Evolutionary conservation across 1,140 invertebrate genomes (phyloP).

Genomic region (Drusus annulatus): DNA sequence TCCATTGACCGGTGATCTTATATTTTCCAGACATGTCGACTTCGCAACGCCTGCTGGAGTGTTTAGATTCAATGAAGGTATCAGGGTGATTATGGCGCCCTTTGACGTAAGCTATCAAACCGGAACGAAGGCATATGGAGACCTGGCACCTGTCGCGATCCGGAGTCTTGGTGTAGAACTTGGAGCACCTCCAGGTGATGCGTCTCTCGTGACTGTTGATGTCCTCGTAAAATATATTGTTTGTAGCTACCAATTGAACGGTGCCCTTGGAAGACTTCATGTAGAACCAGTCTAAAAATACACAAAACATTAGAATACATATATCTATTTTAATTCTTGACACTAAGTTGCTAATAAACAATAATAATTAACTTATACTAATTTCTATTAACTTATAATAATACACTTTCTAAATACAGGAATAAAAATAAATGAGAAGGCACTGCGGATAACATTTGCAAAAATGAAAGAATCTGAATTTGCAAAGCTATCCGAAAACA

Average conservation of each 20-base stretch:
- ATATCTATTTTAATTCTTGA: too few species aligned
- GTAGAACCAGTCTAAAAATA: constrained; percentile 69
- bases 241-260: constrained; percentile 67
- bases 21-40: constrained; percentile 71
- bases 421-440: too few species aligned
- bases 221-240: constrained; percentile 70
- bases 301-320: too few species aligned
- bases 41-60: constrained; percentile 67
- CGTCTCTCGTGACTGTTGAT: constrained; percentile 67
- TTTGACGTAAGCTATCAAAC: constrained; percentile 67
- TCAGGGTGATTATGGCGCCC: constrained; percentile 68
- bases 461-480: too few species aligned
- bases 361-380: too few species aligned
- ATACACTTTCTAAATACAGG: too few species aligned
- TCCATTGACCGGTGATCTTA: constrained; percentile 63
- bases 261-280: constrained; percentile 68
- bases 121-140: constrained; percentile 67
- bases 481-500: too few species aligned
- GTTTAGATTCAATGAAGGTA: constrained; percentile 68
- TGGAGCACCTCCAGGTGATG: constrained; percentile 69
- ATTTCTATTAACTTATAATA: too few species aligned
- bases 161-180: constrained; percentile 68
- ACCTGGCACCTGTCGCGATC: constrained; percentile 65
- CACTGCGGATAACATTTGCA: too few species aligned
- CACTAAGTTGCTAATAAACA: too few species aligned